phyloP scores from a whole-genome alignment of 2,888 invertebrate species.

The Eupithecia dodoneata region DNA sequence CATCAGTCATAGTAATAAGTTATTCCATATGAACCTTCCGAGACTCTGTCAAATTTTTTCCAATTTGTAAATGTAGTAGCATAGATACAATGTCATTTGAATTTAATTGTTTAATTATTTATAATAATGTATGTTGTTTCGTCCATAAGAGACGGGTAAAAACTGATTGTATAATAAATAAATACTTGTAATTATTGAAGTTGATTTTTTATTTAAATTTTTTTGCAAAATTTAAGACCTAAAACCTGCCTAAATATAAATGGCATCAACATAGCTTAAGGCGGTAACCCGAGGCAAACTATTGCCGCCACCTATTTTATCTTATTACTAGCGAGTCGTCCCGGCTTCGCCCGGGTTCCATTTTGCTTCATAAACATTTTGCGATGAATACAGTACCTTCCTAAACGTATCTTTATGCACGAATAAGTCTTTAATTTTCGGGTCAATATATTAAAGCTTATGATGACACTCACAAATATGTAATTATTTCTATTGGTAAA shows the following conservation, averaged over 20 bases:
- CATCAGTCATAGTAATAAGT: slow-evolving; percentile 4
- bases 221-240: not conserved
- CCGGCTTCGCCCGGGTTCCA: no score
- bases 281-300: no score
- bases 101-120: slow-evolving; percentile 21
- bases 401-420: no score
- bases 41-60: not conserved
- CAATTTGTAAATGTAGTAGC: not conserved
- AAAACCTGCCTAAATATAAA: not conserved
- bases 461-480: no score
- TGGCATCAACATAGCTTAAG: no score
- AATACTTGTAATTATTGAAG: slow-evolving; percentile 33
- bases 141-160: slow-evolving; percentile 29
- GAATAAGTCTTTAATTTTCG: no score
- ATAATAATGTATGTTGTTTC: slow-evolving; percentile 28
- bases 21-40: not conserved
- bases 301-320: no score
- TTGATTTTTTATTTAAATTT: slow-evolving; percentile 18
- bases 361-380: no score
- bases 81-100: not conserved
- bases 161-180: slow-evolving; percentile 42
- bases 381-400: no score
- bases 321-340: no score
- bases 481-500: no score
- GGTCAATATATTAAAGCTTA: no score